phyloP scores from a whole-genome alignment of 1,140 invertebrate genomes.

The Musca domestica region DNA sequence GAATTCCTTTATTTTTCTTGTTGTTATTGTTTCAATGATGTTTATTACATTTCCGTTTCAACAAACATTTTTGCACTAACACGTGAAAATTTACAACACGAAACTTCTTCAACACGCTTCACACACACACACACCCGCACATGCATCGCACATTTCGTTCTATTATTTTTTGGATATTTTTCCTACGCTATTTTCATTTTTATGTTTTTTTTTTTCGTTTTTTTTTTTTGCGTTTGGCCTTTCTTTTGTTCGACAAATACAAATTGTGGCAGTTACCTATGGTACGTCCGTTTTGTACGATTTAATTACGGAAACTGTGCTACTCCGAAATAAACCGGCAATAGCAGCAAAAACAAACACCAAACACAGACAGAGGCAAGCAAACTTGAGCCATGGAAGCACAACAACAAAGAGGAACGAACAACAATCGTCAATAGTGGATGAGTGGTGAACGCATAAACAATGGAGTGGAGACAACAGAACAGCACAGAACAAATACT shows the following conservation, averaged over 20 bases:
- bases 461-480: too few relatives aligned
- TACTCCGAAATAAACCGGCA: slow-evolving; percentile 17
- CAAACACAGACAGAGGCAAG: not conserved
- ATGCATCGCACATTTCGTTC: not conserved
- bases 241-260: not conserved
- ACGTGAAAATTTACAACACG: too few relatives aligned
- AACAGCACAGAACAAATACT: too few relatives aligned
- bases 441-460: not conserved
- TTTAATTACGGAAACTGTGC: slow-evolving; percentile 22
- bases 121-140: not conserved
- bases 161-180: not conserved
- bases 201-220: not conserved
- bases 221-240: not conserved
- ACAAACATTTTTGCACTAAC: too few relatives aligned
- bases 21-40: too few relatives aligned
- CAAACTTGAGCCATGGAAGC: not conserved
- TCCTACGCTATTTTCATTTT: too few relatives aligned
- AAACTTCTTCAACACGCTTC: too few relatives aligned
- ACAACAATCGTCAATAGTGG: not conserved
- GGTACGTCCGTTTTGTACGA: slow-evolving; percentile 20
- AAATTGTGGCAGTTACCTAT: not conserved
- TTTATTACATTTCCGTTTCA: not conserved
- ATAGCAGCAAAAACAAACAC: slow-evolving; percentile 11
- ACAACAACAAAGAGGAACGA: not conserved
- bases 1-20: too few relatives aligned